phyloP scores from a whole-genome alignment of 2,888 invertebrate species.

The Tricholauxania praeusta region DNA sequence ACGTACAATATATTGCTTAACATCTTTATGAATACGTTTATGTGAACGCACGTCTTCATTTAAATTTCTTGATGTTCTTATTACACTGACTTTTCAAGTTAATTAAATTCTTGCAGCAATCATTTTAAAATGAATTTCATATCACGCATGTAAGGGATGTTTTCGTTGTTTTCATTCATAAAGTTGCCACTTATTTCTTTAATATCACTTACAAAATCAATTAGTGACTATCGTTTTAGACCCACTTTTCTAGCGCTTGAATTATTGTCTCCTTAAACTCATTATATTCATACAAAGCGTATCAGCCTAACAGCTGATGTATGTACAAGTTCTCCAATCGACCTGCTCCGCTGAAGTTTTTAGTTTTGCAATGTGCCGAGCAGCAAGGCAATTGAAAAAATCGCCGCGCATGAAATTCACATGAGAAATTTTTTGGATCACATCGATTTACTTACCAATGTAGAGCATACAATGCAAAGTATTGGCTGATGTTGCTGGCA shows the following conservation, averaged over 20 bases:
- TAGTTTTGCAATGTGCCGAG: conserved; percentile 16
- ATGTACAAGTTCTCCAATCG: not conserved
- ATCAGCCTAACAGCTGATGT: not conserved
- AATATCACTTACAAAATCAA: too few species aligned
- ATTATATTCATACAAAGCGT: conserved; percentile 14
- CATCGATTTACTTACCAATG: not conserved
- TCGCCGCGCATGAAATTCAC: conserved; percentile 23
- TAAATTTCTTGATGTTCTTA: not conserved
- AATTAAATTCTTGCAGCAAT: too few species aligned
- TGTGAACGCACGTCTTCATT: not conserved
- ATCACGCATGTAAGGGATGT: too few species aligned
- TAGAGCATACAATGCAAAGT: not conserved
- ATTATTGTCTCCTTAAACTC: conserved; percentile 21
- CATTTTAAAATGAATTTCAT: too few species aligned
- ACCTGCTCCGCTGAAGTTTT: not conserved
- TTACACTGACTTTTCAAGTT: not conserved
- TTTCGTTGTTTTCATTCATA: too few species aligned
- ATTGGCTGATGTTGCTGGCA: not conserved
- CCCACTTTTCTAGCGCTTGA: conserved; percentile 16
- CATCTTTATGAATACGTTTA: too few species aligned
- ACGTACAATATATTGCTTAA: too few species aligned
- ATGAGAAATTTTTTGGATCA: conserved; percentile 14
- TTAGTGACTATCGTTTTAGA: conserved; percentile 1
- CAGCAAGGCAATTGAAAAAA: conserved; percentile 16
- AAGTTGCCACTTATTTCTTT: too few species aligned